A percentile compares a stretch with the other conserved stretches of the same genome.
Evolutionary conservation across 2,113 vertebrate genomes (phyloP).

Genomic region (Coryphaenoides rupestris): DNA sequence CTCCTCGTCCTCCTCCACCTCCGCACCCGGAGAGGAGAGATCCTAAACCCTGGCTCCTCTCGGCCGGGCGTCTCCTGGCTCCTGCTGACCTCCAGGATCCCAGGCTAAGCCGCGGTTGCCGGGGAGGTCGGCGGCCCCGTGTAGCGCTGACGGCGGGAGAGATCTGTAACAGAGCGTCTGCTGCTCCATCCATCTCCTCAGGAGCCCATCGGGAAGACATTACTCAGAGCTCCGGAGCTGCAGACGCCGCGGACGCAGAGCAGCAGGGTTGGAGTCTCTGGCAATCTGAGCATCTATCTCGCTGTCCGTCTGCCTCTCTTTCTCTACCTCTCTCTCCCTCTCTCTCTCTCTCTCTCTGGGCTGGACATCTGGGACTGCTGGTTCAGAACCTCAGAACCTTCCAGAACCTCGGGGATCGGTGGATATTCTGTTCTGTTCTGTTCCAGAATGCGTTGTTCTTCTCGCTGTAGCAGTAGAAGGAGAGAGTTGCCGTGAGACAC

Average conservation of each 20-base stretch:
- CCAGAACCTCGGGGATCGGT: too few species aligned
- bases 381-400: too few species aligned
- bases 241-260: slow-evolving; percentile 51
- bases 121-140: slow-evolving; percentile 68
- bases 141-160: slow-evolving; percentile 68
- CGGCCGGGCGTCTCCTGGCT: slow-evolving; percentile 28
- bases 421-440: too few species aligned
- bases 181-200: slow-evolving; percentile 75
- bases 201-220: slow-evolving; percentile 80
- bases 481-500: too few species aligned
- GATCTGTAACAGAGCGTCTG: slow-evolving; percentile 87
- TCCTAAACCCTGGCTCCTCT: slow-evolving; percentile 13
- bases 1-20: too few species aligned
- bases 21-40: not conserved
- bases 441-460: too few species aligned
- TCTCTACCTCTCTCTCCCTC: too few species aligned
- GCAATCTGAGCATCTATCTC: slow-evolving; percentile 64
- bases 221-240: slow-evolving; percentile 70
- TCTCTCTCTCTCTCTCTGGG: too few species aligned
- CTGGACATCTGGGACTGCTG: too few species aligned
- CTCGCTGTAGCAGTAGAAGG: too few species aligned
- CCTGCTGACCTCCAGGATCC: slow-evolving; percentile 67
- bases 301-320: slow-evolving; percentile 6
- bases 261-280: slow-evolving; percentile 48
- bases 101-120: slow-evolving; percentile 72